Evolutionary conservation across 2,888 invertebrate species (phyloP).

Genomic region (Agonopterix heracliana): DNA sequence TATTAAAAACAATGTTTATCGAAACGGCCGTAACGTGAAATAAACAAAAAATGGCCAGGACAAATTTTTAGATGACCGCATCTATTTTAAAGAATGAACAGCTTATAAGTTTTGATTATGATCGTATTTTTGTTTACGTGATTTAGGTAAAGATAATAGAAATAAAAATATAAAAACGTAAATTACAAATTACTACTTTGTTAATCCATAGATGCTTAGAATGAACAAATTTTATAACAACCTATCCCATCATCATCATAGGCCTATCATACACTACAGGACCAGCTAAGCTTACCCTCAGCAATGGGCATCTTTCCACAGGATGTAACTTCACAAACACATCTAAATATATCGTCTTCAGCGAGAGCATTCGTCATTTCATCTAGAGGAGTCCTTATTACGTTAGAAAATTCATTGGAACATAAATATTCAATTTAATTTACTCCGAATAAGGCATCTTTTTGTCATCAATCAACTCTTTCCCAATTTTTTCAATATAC

Average conservation of each 20-base stretch:
- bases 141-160: not conserved
- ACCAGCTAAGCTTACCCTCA: no score
- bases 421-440: conserved; percentile 1
- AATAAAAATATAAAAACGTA: no score
- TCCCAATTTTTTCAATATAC: conserved; percentile 28
- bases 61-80: conserved; percentile 42
- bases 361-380: no score
- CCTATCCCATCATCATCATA: no score
- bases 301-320: no score
- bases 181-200: no score
- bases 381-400: no score
- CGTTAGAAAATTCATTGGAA: not conserved
- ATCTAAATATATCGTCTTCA: no score
- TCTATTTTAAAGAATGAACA: conserved; percentile 9
- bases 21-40: conserved; percentile 22
- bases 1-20: conserved; percentile 59
- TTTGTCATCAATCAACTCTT: conserved; percentile 58
- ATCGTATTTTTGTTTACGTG: not conserved
- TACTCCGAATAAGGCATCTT: not conserved
- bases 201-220: no score
- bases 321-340: no score
- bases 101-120: not conserved
- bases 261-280: no score
- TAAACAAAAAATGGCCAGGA: conserved; percentile 31
- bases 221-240: no score